phyloP scores from a whole-genome alignment of 2,888 invertebrate species.

The Stenodema calcarata region DNA sequence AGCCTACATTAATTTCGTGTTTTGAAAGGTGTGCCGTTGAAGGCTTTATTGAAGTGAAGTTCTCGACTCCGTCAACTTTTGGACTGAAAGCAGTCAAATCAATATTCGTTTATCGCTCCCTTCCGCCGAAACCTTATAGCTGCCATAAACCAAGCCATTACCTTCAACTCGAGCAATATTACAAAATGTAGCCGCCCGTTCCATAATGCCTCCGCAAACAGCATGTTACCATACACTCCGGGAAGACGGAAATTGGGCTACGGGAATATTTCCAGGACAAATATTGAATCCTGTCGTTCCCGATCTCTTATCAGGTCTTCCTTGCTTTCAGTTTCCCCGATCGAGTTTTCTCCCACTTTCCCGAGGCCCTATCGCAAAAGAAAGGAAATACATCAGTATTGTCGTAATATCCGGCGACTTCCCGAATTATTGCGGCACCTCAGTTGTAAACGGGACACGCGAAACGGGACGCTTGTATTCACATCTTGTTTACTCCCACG shows the following conservation, averaged over 20 bases:
- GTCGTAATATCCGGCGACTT: constrained; percentile 9
- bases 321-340: neutral
- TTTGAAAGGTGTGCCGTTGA: no score
- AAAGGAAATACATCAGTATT: constrained; percentile 15
- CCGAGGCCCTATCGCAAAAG: neutral
- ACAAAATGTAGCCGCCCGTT: neutral
- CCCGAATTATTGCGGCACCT: neutral
- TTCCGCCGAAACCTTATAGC: neutral
- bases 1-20: no score
- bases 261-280: constrained; percentile 14
- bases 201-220: neutral
- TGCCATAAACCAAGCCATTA: neutral
- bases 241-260: neutral
- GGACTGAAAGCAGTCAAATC: neutral
- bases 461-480: neutral
- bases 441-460: neutral
- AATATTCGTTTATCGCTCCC: neutral
- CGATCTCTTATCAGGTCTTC: neutral
- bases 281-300: constrained; percentile 18
- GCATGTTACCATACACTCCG: neutral
- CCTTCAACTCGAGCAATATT: neutral
- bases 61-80: no score
- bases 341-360: neutral
- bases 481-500: neutral
- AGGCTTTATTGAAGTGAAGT: no score